Evolutionary conservation across 2,113 vertebrate genomes (phyloP).

Genomic region (Nothobranchius kuhntae): DNA sequence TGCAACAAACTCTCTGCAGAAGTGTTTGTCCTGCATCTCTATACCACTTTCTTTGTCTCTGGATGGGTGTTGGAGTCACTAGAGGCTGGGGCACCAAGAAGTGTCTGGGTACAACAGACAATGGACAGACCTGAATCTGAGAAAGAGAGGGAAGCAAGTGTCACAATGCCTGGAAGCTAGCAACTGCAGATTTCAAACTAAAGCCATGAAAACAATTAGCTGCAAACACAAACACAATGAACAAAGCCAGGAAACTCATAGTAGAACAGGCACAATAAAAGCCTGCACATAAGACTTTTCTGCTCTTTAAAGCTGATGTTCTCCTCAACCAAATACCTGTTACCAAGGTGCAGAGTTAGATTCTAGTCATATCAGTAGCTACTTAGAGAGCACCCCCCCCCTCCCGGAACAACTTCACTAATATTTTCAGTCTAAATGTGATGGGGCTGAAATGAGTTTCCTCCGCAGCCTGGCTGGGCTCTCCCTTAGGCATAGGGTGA

Average conservation of each 20-base stretch:
- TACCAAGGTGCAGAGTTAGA: too few relatives aligned
- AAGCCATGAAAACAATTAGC: slow-evolving; percentile 41
- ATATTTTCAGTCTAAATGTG: too few relatives aligned
- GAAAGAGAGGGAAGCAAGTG: slow-evolving; percentile 45
- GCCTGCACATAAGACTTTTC: slow-evolving; percentile 35
- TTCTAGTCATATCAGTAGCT: too few relatives aligned
- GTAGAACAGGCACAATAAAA: slow-evolving; percentile 42
- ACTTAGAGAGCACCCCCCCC: too few relatives aligned
- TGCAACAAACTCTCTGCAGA: background rate
- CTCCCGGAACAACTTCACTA: too few relatives aligned
- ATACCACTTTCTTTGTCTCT: slow-evolving; percentile 40
- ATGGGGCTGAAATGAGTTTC: too few relatives aligned
- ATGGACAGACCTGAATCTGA: slow-evolving; percentile 92
- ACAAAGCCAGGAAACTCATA: slow-evolving; percentile 65
- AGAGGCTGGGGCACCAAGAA: slow-evolving; percentile 85
- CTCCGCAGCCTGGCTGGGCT: too few relatives aligned
- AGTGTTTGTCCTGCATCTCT: slow-evolving; percentile 49
- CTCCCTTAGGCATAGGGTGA: too few relatives aligned
- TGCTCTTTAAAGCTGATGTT: background rate
- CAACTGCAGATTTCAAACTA: slow-evolving; percentile 60
- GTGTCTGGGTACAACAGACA: slow-evolving; percentile 93
- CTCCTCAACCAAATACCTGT: too few relatives aligned
- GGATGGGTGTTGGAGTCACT: slow-evolving; percentile 74
- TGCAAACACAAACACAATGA: slow-evolving; percentile 20
- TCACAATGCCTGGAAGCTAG: slow-evolving; percentile 64